Evolutionary conservation across 2,113 vertebrate genomes (phyloP).

Genomic region (Clarias macrocephalus): DNA sequence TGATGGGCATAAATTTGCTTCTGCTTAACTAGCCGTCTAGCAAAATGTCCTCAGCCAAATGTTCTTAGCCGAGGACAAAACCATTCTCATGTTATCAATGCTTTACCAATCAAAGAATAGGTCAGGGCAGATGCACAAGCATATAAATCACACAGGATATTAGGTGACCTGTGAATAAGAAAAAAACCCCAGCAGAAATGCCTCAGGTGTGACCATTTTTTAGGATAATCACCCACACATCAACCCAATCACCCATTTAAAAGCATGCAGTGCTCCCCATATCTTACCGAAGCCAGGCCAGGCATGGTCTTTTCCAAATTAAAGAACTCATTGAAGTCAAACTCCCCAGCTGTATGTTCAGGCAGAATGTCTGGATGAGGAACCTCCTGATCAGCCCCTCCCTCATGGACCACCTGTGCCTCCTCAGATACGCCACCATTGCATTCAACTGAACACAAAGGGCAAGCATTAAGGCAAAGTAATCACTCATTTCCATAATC

Average conservation of each 20-base stretch:
- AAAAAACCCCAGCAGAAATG: neutral
- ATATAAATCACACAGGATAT: neutral
- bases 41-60: conserved; percentile 20
- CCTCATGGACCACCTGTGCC: conserved; percentile 70
- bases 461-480: neutral
- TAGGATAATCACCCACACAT: neutral
- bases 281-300: conserved; percentile 93
- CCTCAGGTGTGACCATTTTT: neutral
- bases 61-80: neutral
- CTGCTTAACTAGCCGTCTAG: neutral
- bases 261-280: conserved; percentile 59
- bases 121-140: neutral
- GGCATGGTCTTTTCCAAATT: conserved; percentile 97
- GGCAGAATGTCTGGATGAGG: conserved; percentile 82
- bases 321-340: conserved; percentile 99
- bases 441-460: conserved; percentile 74
- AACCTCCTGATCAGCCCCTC: conserved; percentile 89
- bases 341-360: conserved; percentile 87
- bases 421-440: conserved; percentile 87
- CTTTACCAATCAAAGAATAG: conserved; percentile 2
- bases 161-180: neutral
- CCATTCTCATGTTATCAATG: neutral
- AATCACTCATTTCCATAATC: neutral
- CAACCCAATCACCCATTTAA: conserved; percentile 7
- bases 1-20: conserved; percentile 74